phyloP scores from a whole-genome alignment of 2,797 vertebrate genomes.

The Petrocephalus schoutedeni region DNA sequence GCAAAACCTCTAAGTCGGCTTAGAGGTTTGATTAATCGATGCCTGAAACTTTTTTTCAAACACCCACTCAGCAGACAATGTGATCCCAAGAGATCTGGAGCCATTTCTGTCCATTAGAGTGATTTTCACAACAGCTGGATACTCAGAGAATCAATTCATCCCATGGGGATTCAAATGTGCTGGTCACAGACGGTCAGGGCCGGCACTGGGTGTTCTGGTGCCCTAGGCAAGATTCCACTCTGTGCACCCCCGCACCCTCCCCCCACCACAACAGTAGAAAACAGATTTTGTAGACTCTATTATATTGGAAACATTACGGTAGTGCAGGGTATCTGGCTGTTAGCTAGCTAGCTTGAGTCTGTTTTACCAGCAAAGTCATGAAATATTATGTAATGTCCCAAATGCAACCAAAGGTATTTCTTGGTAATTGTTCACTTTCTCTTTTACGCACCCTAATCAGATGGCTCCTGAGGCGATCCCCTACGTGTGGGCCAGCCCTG shows the following conservation, averaged over 20 bases:
- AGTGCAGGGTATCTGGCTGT: not conserved
- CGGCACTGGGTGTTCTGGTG: not conserved
- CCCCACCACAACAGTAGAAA: not conserved
- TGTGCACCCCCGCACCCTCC: not conserved
- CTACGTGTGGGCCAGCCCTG: not conserved
- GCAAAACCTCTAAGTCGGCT: not conserved
- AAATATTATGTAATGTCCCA: not conserved
- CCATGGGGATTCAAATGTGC: not conserved
- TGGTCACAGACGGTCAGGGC: not conserved
- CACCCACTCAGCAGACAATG: not conserved
- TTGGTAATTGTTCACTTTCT: not conserved
- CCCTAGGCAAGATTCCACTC: not conserved
- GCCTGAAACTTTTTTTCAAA: not conserved
- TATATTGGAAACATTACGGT: not conserved
- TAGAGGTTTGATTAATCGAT: not conserved
- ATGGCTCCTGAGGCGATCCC: not conserved
- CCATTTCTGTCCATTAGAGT: not conserved
- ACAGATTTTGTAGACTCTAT: not conserved
- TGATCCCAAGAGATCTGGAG: not conserved
- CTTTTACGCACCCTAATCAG: not conserved
- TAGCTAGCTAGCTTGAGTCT: not conserved
- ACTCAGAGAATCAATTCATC: not conserved
- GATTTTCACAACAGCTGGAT: not conserved
- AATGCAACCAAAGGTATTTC: not conserved
- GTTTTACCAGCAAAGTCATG: not conserved